Evolutionary conservation across 1,140 invertebrate genomes (phyloP).

Genomic region (Berghia stephanieae): DNA sequence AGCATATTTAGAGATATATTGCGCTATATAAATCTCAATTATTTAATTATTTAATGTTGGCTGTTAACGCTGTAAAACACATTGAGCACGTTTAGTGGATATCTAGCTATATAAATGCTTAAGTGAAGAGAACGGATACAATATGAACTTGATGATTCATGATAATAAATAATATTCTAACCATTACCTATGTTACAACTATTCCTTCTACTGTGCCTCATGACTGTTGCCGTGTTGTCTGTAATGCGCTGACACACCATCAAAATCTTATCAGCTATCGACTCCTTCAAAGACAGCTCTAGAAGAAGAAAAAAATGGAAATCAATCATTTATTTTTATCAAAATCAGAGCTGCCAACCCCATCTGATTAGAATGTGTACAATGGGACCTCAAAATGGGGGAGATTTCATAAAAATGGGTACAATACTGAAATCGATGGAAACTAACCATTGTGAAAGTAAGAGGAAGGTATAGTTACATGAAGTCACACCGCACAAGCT

Average conservation of each 20-base stretch:
- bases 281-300: slow-evolving; percentile 48
- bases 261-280: slow-evolving; percentile 54
- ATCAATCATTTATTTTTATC: neutral
- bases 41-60: too few species aligned
- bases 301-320: slow-evolving; percentile 10
- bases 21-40: too few species aligned
- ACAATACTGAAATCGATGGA: too few species aligned
- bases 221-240: slow-evolving; percentile 26
- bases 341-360: too few species aligned
- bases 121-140: neutral
- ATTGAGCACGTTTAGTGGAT: neutral
- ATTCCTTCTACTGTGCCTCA: slow-evolving; percentile 4
- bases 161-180: neutral
- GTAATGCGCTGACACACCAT: slow-evolving; percentile 42
- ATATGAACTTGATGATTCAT: neutral
- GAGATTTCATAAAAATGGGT: too few species aligned
- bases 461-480: too few species aligned
- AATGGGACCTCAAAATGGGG: too few species aligned
- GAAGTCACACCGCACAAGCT: too few species aligned
- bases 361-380: too few species aligned
- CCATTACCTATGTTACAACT: slow-evolving; percentile 16
- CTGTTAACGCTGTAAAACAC: too few species aligned
- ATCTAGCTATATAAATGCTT: neutral
- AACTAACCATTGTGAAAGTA: too few species aligned
- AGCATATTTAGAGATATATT: too few species aligned